Base-by-base conservation (phyloP, 2,113 vertebrate species). In the Mixornis gularis region DNA sequence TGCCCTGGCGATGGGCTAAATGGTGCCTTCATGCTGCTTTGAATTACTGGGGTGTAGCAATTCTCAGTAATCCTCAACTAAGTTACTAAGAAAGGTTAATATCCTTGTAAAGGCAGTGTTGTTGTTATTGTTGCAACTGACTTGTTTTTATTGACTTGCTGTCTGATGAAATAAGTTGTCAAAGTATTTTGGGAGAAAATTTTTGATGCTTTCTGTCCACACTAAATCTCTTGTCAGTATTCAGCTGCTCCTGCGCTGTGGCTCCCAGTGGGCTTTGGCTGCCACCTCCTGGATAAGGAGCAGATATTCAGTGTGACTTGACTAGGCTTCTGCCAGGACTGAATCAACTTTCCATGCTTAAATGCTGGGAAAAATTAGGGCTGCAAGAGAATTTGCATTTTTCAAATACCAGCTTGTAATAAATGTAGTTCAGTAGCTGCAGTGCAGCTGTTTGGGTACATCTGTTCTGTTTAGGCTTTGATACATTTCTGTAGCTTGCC, bases 211-310 rank as follows among this genome's bases (percentile, higher is more conserved):
- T 77, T 63, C 12, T 83, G 9, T 49, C 19, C 12, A 43, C 3
- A 1, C 55, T 25, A 20, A 62, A 63, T 36, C 38, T 70, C 38
- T 77, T 72, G 44, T 7, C n/a, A 27, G 22, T 18, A n/a, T 55
- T 48, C 7, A 9, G 8, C 4, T 12, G 9, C 4, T 12, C 19
- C 44, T 56, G 51, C 5, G 8, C 71, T 72, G 30, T 79, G 56
- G 22, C n/a, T 90, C 32, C 22, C 2, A 4, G 21, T 89, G 62
- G 52, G 70, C 66, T 92, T 82, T 89, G 90, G 70, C 17, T 95
- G 91, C 92, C 94, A 87, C 53, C 86, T 96, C 27, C 92, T 93
- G 92, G 89, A 64, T 90, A 29, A 55, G 22, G 14, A 64, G 29
- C n/a, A 17, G 20, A 56, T 69, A 71, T 17, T 52, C 41, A 9